These are phyloP conservation scores for Hipparchia sbordonii DNA, from an alignment of 2,888 invertebrate species.

Conservation along the genomic window DNA sequence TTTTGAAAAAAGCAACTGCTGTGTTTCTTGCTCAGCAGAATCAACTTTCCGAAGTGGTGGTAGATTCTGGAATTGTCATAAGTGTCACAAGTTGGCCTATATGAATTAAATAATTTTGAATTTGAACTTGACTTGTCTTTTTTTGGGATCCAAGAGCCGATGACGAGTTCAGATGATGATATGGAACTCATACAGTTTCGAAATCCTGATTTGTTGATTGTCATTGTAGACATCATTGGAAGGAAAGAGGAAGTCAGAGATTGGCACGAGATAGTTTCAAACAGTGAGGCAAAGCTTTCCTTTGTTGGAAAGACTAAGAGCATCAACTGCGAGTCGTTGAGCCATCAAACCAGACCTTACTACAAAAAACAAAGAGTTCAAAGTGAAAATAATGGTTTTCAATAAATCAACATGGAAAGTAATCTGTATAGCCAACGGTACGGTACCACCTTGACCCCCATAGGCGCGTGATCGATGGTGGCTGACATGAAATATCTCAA, in stretches of 20 bases:
- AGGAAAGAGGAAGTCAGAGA: neutral
- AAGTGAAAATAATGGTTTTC: slow-evolving; percentile 18
- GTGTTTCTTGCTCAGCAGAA: too few relatives aligned
- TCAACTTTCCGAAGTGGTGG: too few relatives aligned
- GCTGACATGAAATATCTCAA: slow-evolving; percentile 60
- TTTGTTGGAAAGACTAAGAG: neutral
- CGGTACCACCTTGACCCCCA: slow-evolving; percentile 31
- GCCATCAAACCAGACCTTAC: neutral
- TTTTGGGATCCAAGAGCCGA: too few relatives aligned
- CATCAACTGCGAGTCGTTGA: neutral
- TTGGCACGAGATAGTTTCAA: neutral
- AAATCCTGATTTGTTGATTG: too few relatives aligned
- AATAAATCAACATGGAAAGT: slow-evolving; percentile 25
- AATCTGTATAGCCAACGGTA: slow-evolving; percentile 18
- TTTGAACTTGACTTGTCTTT: too few relatives aligned
- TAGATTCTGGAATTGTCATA: too few relatives aligned
- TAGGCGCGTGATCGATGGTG: slow-evolving; percentile 53
- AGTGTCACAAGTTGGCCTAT: too few relatives aligned
- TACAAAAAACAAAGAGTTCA: slow-evolving; percentile 4
- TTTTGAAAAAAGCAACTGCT: too few relatives aligned
- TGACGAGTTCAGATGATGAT: too few relatives aligned
- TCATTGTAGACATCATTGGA: neutral
- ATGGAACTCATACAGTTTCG: too few relatives aligned
- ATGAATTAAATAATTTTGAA: too few relatives aligned
- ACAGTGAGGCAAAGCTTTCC: neutral